Evolutionary conservation across 2,113 vertebrate species (phyloP), one percentile per base, ranked within the genome.

Genomic region (Parotia lawesii): DNA sequence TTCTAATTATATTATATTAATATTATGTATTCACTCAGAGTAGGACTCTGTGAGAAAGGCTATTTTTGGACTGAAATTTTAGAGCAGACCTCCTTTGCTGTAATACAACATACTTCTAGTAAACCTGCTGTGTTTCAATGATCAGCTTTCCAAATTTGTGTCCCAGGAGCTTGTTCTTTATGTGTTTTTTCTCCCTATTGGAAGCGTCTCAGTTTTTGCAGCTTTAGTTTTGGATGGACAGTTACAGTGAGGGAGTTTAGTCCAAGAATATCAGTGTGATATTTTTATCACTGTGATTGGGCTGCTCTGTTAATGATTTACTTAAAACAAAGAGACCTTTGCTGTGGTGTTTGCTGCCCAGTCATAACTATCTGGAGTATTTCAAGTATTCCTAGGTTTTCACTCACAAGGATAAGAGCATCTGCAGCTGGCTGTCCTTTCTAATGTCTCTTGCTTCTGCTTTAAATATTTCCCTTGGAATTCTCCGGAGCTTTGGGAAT

Each of bases 341-440:
- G 82, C 86, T 54, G 23, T 70, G 85, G 45, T 14, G 25, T 58
- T 94, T 51, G 88, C 65, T 88, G 77, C 28, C 64, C 58, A 89
- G 60, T 69, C 91, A 94, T 45, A 89, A 88, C 84, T 93, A 83
- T 95, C 93, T 92, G 85, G 91, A 94, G n/a, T 80, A 95, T 94
- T 96, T 90, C 60, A 96, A 93, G 23, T 71, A 94, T 91, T 91
- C 90, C 75, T 74, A 53, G 74, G 81, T 61, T 89, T 74, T 54
- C 62, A 57, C 50, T 72, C 66, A 69, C 87, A 85, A 91, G 92
- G 90, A 87, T 72, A 94, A 95, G 90, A 87, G 80, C 88, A 94
- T 96, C 92, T 95, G 90, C 71, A 94, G 94, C 88, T 82, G 92
- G 45, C 90, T 93, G 53, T 85, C 54, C 77, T 93, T 83, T 60